Evolutionary conservation across 2,113 vertebrate species (phyloP), one percentile per base, ranked within the genome.

Genomic region (Crocuta crocuta): DNA sequence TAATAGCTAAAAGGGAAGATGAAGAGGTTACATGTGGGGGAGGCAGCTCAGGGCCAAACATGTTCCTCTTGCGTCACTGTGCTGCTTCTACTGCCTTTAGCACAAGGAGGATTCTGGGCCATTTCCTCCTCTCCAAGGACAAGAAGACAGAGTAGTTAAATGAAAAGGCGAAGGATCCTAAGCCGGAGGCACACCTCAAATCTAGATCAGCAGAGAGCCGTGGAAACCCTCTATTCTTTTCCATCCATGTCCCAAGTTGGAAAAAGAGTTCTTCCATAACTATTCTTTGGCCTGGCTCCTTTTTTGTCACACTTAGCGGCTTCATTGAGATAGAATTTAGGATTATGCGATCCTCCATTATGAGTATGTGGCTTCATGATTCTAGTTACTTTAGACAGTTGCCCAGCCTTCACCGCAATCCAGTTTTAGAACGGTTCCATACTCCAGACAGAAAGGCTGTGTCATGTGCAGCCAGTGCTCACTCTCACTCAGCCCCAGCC

Each of bases 1-100:
- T 8, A n/a, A 43, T 11, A 93, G 89, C 94, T 92, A 66, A 95
- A 89, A 89, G 73, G 35, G 85, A 93, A 78, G 68, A 61, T 23
- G 55, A 78, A 82, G 94, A 87, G 94, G 95, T 70, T 65, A 17
- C 48, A 3, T 8, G 68, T 7, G 9, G 87, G 79, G 76, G 84
- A 68, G 92, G 61, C 90, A 48, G 68, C 84, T 76, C 93, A 65
- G n/a, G 66, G 17, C 43, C 87, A 10, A 76, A 23, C 9, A 4
- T 0, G 28, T 4, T 81, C n/a, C 73, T 66, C 63, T 55, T 1
- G 0, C 45, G 61, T 17, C 1, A 7, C 76, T 76, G 45, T 39
- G 33, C 91, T 48, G 78, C 24, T 16, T 92, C 81, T n/a, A 23
- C 73, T 26, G 16, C 71, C 82, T 68, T 95, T 7, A 73, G 90